Evolutionary conservation across 2,113 vertebrate species (phyloP).

Genomic region (Axis porcinus): DNA sequence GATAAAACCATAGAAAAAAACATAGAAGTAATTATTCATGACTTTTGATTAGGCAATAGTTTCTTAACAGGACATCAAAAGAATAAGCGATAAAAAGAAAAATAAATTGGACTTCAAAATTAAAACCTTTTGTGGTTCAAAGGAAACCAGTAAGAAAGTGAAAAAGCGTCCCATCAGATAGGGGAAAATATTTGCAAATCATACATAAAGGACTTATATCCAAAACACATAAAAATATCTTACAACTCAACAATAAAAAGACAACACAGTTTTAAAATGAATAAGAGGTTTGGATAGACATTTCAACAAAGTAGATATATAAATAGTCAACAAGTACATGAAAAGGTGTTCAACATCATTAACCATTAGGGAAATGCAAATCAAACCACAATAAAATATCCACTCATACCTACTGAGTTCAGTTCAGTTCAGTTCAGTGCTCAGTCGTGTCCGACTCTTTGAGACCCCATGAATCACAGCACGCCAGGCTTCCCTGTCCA

Average conservation of each 20-base stretch:
- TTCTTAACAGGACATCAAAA: not conserved
- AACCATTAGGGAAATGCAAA: not conserved
- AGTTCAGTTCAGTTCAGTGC: not conserved
- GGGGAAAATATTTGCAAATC: not conserved
- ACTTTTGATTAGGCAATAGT: not conserved
- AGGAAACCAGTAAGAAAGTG: not conserved
- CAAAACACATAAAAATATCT: not conserved
- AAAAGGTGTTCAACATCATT: not conserved
- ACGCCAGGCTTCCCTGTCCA: not conserved
- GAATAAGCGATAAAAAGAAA: not conserved
- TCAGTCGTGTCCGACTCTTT: fast-evolving
- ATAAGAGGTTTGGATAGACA: not conserved
- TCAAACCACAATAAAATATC: not conserved
- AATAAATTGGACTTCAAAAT: not conserved
- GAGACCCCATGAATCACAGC: not conserved
- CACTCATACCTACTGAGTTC: not conserved
- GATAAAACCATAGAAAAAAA: not conserved
- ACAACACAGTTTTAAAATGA: not conserved
- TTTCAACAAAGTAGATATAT: not conserved
- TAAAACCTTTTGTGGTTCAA: not conserved
- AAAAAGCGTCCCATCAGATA: not conserved
- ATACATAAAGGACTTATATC: not conserved
- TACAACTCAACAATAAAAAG: not conserved
- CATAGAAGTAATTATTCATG: not conserved
- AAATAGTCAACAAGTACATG: not conserved